Conservation (phyloP, 2,797 vertebrate genomes). For the Leptoclinus maculatus region DNA sequence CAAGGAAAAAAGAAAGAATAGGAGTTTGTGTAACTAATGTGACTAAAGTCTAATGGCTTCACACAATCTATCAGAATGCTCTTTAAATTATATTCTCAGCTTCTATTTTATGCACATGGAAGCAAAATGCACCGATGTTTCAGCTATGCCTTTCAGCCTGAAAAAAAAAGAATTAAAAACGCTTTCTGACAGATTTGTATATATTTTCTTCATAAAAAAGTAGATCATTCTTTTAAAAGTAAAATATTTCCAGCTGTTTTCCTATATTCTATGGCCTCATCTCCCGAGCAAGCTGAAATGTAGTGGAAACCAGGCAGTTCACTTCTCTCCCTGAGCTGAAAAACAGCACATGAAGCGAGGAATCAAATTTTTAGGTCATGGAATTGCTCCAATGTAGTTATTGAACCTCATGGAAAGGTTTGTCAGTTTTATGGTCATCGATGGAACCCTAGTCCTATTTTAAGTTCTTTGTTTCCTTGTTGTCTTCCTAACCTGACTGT, state of each 20-base stretch:
- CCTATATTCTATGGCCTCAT: background rate
- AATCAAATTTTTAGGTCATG: constrained; percentile 40
- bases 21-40: background rate
- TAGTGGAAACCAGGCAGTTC: constrained; percentile 10
- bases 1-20: background rate
- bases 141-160: background rate
- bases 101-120: background rate
- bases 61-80: background rate
- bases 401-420: constrained; percentile 43
- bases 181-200: background rate
- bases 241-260: constrained; percentile 13
- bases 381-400: constrained; percentile 7
- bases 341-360: constrained; percentile 13
- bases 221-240: background rate
- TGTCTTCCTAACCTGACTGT: background rate
- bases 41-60: constrained; percentile 2
- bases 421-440: constrained; percentile 6
- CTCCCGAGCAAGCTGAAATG: background rate
- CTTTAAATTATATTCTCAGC: background rate
- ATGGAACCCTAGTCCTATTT: background rate
- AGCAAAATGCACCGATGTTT: background rate
- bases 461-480: background rate
- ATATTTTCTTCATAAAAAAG: background rate
- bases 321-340: constrained; percentile 6
- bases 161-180: background rate